Base-by-base conservation (phyloP, 2,888 invertebrate species). In the Tridacna gigas region DNA sequence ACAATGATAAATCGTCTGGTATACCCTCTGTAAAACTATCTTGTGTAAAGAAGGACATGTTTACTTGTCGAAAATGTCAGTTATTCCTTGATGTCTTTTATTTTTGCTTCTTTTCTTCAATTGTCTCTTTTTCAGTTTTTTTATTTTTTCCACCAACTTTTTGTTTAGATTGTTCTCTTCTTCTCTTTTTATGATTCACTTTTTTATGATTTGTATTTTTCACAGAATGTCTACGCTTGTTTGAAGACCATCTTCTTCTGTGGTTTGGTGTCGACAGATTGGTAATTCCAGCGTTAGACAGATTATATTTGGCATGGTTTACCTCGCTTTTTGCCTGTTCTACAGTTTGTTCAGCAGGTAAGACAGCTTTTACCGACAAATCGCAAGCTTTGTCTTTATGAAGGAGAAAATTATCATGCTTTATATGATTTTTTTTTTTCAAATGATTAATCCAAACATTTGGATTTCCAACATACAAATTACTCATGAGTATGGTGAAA, bases 21-120 rank as follows among this genome's bases (percentile, higher is more conserved):
- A 83, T 48, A 74, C 79, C 86, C n/a, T 86, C 86, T 22, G 76
- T 67, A 84, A 83, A 86, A 28, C 77, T 69, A 20, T 83, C 82
- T 76, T 77, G 66, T 0, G 60, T 69, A n/a, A 83, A 74, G 51
- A 69, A 80, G 22, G 80, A 77, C 80, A 83, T 80, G n/a, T 65
- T 83, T n/a, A n/a, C n/a, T n/a, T 37, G 22, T 45, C 45, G 45
- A 37, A 37, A 7, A 37, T 37, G 7, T 37, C 37, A 37, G n/a
- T n/a, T n/a, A n/a, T n/a, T n/a, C n/a, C n/a, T n/a, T n/a, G n/a
- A n/a, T n/a, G n/a, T n/a, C n/a, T n/a, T n/a, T n/a, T n/a, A n/a
- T n/a, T n/a, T 4, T 7, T 4, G 37, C 7, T 37, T 37, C 7
- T 7, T 37, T 37, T 7, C 7, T 37, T 37, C 7, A 4, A 2